phyloP scores from a whole-genome alignment of 2,888 invertebrate species.

The Spialia ferax region DNA sequence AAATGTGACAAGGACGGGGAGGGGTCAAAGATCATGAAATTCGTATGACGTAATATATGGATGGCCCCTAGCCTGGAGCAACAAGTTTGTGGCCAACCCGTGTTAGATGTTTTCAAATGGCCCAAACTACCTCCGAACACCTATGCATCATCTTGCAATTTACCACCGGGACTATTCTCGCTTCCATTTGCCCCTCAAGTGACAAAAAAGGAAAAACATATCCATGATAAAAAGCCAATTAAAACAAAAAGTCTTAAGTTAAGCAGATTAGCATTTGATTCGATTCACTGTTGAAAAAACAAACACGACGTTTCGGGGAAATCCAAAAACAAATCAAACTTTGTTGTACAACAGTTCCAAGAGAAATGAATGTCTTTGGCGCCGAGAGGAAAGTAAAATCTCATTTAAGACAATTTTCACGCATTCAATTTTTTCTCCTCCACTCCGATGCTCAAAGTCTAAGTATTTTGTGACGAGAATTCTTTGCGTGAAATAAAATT shows the following conservation, averaged over 20 bases:
- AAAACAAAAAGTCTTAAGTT: constrained; percentile 29
- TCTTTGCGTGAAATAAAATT: constrained; percentile 1
- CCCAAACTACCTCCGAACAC: too few species aligned
- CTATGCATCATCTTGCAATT: too few species aligned
- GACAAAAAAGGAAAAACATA: background rate
- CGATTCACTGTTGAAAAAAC: constrained; percentile 26
- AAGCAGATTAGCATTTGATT: constrained; percentile 28
- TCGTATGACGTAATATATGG: too few species aligned
- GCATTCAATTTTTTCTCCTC: constrained; percentile 34
- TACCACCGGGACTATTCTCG: too few species aligned
- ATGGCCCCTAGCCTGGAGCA: too few species aligned
- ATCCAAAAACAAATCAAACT: constrained; percentile 47
- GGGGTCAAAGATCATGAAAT: too few species aligned
- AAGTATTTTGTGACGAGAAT: constrained; percentile 14
- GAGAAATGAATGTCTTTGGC: constrained; percentile 40
- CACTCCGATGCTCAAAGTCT: constrained; percentile 19
- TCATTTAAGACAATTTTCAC: constrained; percentile 43
- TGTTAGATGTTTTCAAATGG: too few species aligned
- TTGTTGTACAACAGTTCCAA: constrained; percentile 40
- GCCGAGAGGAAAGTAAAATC: constrained; percentile 41
- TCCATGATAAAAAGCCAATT: constrained; percentile 21
- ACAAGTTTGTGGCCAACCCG: too few species aligned
- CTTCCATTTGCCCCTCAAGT: too few species aligned
- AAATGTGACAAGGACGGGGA: too few species aligned
- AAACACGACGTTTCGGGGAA: constrained; percentile 27